Evolutionary conservation across 2,113 vertebrate species (phyloP).

Genomic region (Psilopsiagon aymara): DNA sequence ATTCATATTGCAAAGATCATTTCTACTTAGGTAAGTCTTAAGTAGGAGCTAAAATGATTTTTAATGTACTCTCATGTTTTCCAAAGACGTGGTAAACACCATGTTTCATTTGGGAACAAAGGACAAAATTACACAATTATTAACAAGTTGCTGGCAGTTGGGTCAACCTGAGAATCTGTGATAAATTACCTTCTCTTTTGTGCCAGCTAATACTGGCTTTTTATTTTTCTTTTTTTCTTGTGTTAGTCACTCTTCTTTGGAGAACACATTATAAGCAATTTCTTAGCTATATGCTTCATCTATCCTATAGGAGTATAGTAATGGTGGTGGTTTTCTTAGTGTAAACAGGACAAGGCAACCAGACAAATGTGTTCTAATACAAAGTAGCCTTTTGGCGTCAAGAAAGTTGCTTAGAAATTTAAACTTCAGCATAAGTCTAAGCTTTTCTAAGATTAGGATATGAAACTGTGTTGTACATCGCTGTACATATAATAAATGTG

Average conservation of each 20-base stretch:
- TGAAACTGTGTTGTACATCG: not conserved
- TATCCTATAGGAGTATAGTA: not conserved
- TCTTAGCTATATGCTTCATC: not conserved
- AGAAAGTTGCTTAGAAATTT: not conserved
- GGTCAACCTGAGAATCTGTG: not conserved
- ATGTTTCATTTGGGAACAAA: not conserved
- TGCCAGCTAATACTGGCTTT: not conserved
- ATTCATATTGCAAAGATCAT: not conserved
- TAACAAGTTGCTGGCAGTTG: not conserved
- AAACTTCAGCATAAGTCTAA: not conserved
- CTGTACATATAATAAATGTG: not conserved
- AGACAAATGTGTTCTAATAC: not conserved
- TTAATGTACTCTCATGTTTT: not conserved
- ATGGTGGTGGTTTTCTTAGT: not conserved
- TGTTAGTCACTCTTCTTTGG: not conserved
- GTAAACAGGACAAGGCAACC: not conserved
- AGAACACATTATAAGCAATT: not conserved
- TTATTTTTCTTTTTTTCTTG: accelerated
- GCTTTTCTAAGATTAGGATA: not conserved
- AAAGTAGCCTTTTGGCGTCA: not conserved
- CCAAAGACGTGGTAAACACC: not conserved
- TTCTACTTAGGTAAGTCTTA: not conserved
- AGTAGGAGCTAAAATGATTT: not conserved
- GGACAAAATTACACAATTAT: not conserved
- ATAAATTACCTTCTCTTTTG: not conserved